These are phyloP conservation scores for Microctonus aethiopoides DNA, from an alignment of 2,888 invertebrate genomes.

Conservation along the genomic window DNA sequence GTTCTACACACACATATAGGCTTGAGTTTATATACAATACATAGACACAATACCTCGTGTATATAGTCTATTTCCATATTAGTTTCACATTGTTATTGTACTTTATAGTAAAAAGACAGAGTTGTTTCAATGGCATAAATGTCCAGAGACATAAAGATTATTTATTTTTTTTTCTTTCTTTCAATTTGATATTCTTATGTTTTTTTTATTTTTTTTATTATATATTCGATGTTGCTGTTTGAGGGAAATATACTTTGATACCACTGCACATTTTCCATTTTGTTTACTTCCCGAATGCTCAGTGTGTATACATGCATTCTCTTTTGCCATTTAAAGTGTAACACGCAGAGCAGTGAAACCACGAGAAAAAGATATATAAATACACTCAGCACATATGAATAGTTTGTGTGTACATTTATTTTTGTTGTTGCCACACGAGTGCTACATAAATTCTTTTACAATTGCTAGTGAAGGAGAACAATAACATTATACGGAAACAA, in stretches of 20 bases:
- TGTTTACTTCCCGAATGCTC: not conserved
- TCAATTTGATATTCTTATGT: not conserved
- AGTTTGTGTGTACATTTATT: not conserved
- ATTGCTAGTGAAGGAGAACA: not conserved
- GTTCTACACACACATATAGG: too few species aligned
- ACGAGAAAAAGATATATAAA: not conserved
- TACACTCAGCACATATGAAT: not conserved
- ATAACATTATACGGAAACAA: not conserved
- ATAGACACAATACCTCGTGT: too few species aligned
- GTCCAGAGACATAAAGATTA: not conserved
- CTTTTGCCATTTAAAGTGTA: not conserved
- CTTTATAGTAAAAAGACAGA: not conserved
- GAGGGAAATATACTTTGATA: not conserved
- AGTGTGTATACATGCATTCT: not conserved
- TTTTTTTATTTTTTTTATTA: not conserved
- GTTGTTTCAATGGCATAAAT: not conserved
- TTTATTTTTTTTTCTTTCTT: not conserved
- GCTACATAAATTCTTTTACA: not conserved
- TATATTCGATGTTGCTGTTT: not conserved
- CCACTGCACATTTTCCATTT: not conserved
- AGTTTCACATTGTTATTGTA: not conserved
- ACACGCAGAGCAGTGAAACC: not conserved
- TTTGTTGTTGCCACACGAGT: not conserved
- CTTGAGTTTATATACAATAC: not conserved
- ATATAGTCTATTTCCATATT: not conserved